These are phyloP conservation scores for Drosophila tristis DNA, from an alignment of 1,140 invertebrate species.

Conservation along the genomic window DNA sequence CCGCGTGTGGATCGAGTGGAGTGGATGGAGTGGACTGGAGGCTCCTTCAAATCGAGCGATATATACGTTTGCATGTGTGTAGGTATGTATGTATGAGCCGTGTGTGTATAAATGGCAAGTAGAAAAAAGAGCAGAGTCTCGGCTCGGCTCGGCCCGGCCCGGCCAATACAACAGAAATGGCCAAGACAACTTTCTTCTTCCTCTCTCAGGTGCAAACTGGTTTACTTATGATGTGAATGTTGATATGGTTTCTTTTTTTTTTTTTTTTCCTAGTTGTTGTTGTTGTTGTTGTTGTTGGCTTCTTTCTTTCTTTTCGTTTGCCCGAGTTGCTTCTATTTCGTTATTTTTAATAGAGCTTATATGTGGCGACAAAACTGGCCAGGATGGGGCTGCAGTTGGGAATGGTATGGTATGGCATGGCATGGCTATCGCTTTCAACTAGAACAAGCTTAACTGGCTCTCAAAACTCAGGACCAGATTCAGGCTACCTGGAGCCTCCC, in stretches of 20 bases:
- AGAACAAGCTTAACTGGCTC: slow-evolving; percentile 77
- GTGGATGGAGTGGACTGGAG: slow-evolving; percentile 27
- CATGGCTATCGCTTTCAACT: slow-evolving; percentile 77
- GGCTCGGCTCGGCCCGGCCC: slow-evolving; percentile 7
- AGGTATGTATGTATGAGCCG: background rate
- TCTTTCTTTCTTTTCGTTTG: slow-evolving; percentile 41
- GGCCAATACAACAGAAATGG: slow-evolving; percentile 70
- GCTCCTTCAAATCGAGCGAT: slow-evolving; percentile 59
- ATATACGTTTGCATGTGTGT: slow-evolving; percentile 9
- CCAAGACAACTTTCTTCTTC: slow-evolving; percentile 83
- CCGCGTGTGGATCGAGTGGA: slow-evolving; percentile 25
- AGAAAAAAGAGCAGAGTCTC: slow-evolving; percentile 56
- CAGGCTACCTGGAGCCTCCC: slow-evolving; percentile 11
- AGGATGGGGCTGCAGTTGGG: slow-evolving; percentile 11
- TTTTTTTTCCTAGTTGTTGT: too few species aligned
- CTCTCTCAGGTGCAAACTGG: slow-evolving; percentile 82
- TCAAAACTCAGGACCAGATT: slow-evolving; percentile 13
- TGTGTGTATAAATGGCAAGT: slow-evolving; percentile 53
- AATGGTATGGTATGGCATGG: background rate
- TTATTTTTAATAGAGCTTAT: slow-evolving; percentile 56
- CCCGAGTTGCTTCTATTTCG: slow-evolving; percentile 64
- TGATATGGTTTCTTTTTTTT: slow-evolving; percentile 78
- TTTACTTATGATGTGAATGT: slow-evolving; percentile 83
- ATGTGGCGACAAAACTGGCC: slow-evolving; percentile 53
- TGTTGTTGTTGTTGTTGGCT: slow-evolving; percentile 13